Evolutionary conservation across 2,888 invertebrate species (phyloP).

Genomic region (Zeuzera pyrina): DNA sequence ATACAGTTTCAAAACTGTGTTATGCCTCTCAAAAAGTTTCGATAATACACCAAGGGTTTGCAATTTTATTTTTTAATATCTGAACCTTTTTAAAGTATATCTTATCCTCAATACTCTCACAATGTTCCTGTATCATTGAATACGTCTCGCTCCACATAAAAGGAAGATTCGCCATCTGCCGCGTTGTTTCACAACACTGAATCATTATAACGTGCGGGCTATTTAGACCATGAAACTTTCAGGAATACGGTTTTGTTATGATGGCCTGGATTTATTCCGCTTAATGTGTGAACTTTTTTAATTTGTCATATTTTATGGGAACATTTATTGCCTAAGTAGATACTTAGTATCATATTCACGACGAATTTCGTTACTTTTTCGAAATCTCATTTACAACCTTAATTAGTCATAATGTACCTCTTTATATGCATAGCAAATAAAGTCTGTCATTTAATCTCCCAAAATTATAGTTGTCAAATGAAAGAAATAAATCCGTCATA

Average conservation of each 20-base stretch:
- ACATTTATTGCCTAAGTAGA: no score
- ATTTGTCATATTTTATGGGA: no score
- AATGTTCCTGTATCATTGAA: constrained; percentile 47
- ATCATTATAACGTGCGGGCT: neutral
- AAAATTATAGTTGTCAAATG: no score
- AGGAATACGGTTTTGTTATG: neutral
- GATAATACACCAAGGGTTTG: neutral
- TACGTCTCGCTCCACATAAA: constrained; percentile 56
- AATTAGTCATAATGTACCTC: no score
- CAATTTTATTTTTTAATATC: neutral
- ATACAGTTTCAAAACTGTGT: no score
- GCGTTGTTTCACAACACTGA: constrained; percentile 15
- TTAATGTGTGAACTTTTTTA: no score
- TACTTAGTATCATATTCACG: no score
- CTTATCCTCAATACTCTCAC: constrained; percentile 31
- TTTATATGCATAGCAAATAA: no score
- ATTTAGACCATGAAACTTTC: neutral
- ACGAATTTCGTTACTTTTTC: no score
- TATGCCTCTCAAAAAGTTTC: neutral
- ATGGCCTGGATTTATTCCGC: neutral
- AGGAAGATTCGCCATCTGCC: constrained; percentile 63
- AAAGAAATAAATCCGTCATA: no score
- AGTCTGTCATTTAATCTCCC: no score
- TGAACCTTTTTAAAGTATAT: neutral
- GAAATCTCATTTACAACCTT: no score